Conservation (phyloP, 2,113 vertebrate species). For the Acrocephalus arundinaceus region DNA sequence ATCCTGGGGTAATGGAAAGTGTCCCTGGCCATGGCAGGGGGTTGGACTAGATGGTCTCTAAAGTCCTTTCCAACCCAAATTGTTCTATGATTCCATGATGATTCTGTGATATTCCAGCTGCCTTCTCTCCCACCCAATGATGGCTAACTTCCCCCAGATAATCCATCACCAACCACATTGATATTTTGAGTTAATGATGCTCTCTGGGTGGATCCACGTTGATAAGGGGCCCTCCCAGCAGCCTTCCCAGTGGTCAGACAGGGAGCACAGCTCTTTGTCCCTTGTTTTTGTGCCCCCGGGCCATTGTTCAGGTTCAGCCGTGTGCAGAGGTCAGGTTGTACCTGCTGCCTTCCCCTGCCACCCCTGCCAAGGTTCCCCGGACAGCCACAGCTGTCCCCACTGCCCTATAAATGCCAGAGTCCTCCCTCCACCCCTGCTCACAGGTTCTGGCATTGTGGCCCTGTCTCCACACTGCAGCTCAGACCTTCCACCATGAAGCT, state of each 20-base stretch:
- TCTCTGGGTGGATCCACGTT: not conserved
- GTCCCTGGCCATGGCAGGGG: not conserved
- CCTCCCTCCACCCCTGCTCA: not conserved
- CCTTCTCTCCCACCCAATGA: fast-evolving
- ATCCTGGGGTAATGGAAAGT: fast-evolving
- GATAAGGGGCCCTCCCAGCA: not conserved
- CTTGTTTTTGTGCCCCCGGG: not conserved
- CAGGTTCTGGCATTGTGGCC: not conserved
- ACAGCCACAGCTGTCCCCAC: not conserved
- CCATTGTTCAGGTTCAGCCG: not conserved
- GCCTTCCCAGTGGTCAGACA: not conserved
- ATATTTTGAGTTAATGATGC: not conserved
- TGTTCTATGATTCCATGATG: not conserved
- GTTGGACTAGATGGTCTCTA: not conserved
- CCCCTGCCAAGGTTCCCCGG: not conserved
- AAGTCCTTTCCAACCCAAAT: not conserved
- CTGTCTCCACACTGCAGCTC: not conserved
- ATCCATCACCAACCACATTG: not conserved
- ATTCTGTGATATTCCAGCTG: not conserved
- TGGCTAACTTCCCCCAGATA: not conserved
- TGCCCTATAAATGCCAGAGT: not conserved
- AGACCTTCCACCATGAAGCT: conserved; percentile 1
- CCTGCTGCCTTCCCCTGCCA: not conserved
- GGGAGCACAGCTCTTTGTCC: not conserved
- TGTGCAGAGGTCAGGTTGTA: conserved; percentile 8